Base-by-base conservation (phyloP, 2,888 invertebrate genomes). In the Incurvaria masculella region DNA sequence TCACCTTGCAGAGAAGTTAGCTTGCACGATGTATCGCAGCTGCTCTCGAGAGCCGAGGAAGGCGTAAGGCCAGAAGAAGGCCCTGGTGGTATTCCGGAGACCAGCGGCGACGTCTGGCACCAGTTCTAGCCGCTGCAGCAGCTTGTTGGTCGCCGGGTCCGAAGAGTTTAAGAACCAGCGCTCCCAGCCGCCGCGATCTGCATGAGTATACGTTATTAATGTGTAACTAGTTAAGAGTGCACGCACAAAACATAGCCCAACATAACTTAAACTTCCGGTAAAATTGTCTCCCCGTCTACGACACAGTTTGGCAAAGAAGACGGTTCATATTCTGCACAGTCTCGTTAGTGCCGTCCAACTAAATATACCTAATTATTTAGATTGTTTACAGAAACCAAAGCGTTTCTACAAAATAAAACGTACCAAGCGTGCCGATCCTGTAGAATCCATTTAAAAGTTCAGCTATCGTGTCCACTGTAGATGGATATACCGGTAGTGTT, bases 21-120 rank as follows among this genome's bases (percentile, higher is more conserved):
- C 82, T 61, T 86, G 84, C 1, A 89, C 82, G 46, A 89, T 79
- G 60, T 87, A 89, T 58, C 87, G 84, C 14, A 91, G 69, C 57
- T 87, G 83, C n/a, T 85, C 81, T 55, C 74, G 72, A 0, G 91
- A 90, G 10, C 88, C 89, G 1, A 91, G 67, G 60, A 89, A 90
- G 0, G 91, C 88, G 58, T 90, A 89, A 1, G 87, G 85, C 85
- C 88, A 88, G 59, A 89, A 88, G 60, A 87, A 88, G 3, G 88
- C 87, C 55, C 82, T 82, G 0, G 89, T 88, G 0, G 86, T 86
- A 61, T 90, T 89, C 45, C 79, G 81, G 4, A 92, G 80, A 1
- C 91, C 91, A 11, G 84, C 79, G 55, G 82, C 80, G 2, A 90
- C 69, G 44, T 80, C 78, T 0, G 84, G 76, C 2, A 91, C 85